Percentiles rank a stretch among this genome's conserved stretches.
Evolutionary conservation across 2,888 invertebrate genomes (phyloP).

Genomic region (Cosmopolites sordidus): DNA sequence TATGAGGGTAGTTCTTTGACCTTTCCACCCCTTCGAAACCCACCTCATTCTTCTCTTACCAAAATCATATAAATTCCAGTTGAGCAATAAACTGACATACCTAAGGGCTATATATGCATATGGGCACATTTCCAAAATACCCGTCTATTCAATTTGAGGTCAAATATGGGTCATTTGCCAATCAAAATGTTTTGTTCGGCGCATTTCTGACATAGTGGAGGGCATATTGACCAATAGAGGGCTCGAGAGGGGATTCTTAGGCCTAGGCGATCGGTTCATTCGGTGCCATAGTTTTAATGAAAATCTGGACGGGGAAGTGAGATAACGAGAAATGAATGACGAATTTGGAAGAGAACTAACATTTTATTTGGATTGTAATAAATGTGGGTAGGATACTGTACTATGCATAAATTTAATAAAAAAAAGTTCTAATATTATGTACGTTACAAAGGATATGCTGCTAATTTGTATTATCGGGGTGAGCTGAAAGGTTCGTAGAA

Average conservation of each 20-base stretch:
- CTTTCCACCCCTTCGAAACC: not conserved
- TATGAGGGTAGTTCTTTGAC: not conserved
- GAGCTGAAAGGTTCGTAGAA: too few species aligned
- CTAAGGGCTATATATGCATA: not conserved
- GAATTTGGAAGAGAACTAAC: too few species aligned
- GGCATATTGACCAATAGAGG: too few species aligned
- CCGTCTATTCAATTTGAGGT: slow-evolving; percentile 16
- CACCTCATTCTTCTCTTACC: not conserved
- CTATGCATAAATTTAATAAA: too few species aligned
- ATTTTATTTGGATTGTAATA: too few species aligned
- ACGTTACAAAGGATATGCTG: too few species aligned
- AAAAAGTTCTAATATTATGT: too few species aligned
- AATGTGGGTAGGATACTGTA: too few species aligned
- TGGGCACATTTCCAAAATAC: slow-evolving; percentile 1
- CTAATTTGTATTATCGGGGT: too few species aligned
- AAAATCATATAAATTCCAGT: slow-evolving; percentile 1
- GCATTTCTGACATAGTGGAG: not conserved
- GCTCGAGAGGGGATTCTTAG: not conserved
- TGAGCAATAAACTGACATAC: slow-evolving; percentile 1
- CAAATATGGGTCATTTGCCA: slow-evolving; percentile 16
- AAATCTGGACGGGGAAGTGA: too few species aligned
- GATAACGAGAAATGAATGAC: too few species aligned
- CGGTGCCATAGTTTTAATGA: not conserved
- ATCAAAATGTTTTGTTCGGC: slow-evolving; percentile 17
- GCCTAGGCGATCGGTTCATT: not conserved